phyloP scores from a whole-genome alignment of 2,113 vertebrate genomes.

The Pelusios castaneus region DNA sequence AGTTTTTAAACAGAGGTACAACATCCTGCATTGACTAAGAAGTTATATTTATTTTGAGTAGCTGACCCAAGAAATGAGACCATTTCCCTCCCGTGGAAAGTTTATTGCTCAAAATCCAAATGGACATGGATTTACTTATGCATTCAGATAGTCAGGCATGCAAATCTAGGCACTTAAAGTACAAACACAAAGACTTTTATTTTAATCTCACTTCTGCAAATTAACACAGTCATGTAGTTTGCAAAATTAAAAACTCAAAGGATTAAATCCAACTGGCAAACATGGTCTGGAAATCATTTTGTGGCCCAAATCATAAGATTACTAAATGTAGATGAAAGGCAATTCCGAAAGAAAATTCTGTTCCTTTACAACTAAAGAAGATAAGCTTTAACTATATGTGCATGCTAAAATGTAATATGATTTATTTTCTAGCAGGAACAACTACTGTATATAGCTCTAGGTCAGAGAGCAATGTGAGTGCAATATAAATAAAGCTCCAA shows the following conservation, averaged over 20 bases:
- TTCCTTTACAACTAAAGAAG: conserved; percentile 22
- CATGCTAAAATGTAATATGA: conserved; percentile 44
- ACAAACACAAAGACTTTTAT: conserved; percentile 24
- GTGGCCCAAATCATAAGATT: conserved; percentile 50
- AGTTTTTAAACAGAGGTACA: background rate
- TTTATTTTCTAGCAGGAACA: conserved; percentile 34
- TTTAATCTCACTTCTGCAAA: conserved; percentile 46
- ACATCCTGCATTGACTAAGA: background rate
- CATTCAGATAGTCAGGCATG: background rate
- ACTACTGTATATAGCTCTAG: conserved; percentile 4
- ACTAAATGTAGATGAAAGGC: conserved; percentile 56
- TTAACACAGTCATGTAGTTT: conserved; percentile 40
- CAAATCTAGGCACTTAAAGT: conserved; percentile 30
- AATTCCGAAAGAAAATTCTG: conserved; percentile 52
- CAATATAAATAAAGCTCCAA: conserved; percentile 8
- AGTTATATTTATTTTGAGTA: background rate
- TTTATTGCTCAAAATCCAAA: background rate
- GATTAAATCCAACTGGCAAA: conserved; percentile 51
- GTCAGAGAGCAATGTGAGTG: background rate
- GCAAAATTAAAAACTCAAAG: conserved; percentile 44
- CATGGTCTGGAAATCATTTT: conserved; percentile 34
- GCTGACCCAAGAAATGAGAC: background rate
- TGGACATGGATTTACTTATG: background rate
- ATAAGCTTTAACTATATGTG: conserved; percentile 52
- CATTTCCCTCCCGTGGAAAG: background rate